Evolutionary conservation across 2,888 invertebrate species (phyloP).

Genomic region (Synanthedon tipuliformis): DNA sequence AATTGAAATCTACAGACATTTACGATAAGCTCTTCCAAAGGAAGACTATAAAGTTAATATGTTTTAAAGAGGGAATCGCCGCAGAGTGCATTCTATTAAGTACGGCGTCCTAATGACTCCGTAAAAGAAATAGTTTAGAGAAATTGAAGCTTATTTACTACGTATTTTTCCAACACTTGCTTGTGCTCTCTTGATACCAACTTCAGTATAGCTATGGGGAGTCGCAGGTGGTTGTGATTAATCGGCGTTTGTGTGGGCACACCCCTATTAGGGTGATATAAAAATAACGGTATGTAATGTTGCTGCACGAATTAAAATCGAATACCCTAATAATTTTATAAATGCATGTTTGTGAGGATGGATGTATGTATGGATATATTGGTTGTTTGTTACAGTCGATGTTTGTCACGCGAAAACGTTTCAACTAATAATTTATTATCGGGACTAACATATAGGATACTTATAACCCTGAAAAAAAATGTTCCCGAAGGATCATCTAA

Average conservation of each 20-base stretch:
- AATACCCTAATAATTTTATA: no score
- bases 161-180: neutral
- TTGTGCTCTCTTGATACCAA: no score
- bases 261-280: neutral
- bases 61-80: neutral
- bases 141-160: neutral
- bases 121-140: neutral
- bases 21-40: constrained; percentile 12
- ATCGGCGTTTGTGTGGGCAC: constrained; percentile 31
- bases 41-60: neutral
- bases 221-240: constrained; percentile 53
- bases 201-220: neutral
- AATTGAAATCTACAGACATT: constrained; percentile 18
- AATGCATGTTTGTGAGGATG: no score
- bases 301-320: neutral
- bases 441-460: no score
- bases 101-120: no score
- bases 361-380: no score
- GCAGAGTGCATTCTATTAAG: no score
- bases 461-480: no score
- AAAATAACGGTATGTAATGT: neutral
- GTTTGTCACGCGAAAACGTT: no score
- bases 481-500: no score
- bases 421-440: no score
- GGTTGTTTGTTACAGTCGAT: no score